phyloP scores from a whole-genome alignment of 2,888 invertebrate genomes.

The Bombylius discolor region DNA sequence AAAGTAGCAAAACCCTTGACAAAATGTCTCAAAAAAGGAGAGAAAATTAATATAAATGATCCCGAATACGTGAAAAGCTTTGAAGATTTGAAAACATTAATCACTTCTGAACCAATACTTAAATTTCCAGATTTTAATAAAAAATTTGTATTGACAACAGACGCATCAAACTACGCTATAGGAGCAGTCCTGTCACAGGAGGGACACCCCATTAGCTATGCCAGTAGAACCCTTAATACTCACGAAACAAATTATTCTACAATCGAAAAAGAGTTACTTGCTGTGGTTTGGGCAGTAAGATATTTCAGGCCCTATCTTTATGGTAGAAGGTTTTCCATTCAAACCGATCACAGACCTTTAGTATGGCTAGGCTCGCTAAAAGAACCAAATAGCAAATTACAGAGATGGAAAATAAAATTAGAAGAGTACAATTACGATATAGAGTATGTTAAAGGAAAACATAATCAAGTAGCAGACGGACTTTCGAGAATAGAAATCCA shows the following conservation, averaged over 20 bases:
- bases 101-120: slow-evolving; percentile 9
- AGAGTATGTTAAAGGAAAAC: slow-evolving; percentile 12
- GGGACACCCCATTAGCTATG: slow-evolving; percentile 9
- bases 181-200: no score
- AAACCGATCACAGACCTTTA: slow-evolving; percentile 13
- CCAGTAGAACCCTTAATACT: slow-evolving; percentile 12
- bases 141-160: no score
- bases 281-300: slow-evolving; percentile 11
- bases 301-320: slow-evolving; percentile 12
- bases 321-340: slow-evolving; percentile 8
- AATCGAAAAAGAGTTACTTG: slow-evolving; percentile 10
- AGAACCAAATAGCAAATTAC: slow-evolving; percentile 27
- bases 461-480: slow-evolving; percentile 6
- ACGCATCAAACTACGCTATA: no score
- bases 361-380: slow-evolving; percentile 27
- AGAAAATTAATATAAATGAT: slow-evolving; percentile 3
- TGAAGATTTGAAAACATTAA: slow-evolving; percentile 5
- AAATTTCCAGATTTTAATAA: slow-evolving; percentile 12
- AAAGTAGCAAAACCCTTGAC: slow-evolving; percentile 13
- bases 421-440: slow-evolving; percentile 1
- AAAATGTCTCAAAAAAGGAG: slow-evolving; percentile 10
- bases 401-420: slow-evolving; percentile 21
- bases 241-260: slow-evolving; percentile 10
- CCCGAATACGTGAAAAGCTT: slow-evolving; percentile 3
- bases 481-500: slow-evolving; percentile 5